Evolutionary conservation across 1,140 invertebrate species (phyloP).

Genomic region (Ips nitidus): DNA sequence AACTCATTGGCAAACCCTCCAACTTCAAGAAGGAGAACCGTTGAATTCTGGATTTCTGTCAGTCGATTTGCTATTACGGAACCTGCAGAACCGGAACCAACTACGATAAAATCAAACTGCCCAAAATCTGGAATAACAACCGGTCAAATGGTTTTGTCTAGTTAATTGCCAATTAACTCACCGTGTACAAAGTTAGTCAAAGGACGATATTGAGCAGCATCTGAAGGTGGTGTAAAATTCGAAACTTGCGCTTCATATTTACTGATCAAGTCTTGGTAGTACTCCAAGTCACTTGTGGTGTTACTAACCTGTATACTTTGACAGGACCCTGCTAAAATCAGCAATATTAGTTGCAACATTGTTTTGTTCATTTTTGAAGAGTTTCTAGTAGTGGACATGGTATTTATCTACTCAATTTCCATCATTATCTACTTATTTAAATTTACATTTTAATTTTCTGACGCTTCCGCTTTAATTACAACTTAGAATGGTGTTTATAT

Average conservation of each 20-base stretch:
- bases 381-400: no score
- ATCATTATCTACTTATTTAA: no score
- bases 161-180: not conserved
- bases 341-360: not conserved
- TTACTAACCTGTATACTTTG: no score
- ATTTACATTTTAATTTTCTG: no score
- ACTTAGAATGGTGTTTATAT: no score
- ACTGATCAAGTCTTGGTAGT: not conserved
- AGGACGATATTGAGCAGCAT: not conserved
- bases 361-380: not conserved
- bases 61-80: conserved; percentile 61
- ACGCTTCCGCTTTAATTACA: no score
- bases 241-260: not conserved
- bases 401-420: no score
- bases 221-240: conserved; percentile 1
- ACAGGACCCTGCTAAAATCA: no score
- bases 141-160: not conserved
- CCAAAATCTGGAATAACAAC: conserved; percentile 33
- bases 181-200: not conserved
- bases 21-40: conserved; percentile 60
- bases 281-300: not conserved
- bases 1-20: conserved; percentile 70
- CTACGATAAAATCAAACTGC: conserved; percentile 56
- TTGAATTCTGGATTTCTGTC: conserved; percentile 54
- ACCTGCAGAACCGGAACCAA: conserved; percentile 64